Evolutionary conservation across 2,888 invertebrate species (phyloP), one percentile per base, ranked within the genome.

Genomic region (Melanostoma mellinum): DNA sequence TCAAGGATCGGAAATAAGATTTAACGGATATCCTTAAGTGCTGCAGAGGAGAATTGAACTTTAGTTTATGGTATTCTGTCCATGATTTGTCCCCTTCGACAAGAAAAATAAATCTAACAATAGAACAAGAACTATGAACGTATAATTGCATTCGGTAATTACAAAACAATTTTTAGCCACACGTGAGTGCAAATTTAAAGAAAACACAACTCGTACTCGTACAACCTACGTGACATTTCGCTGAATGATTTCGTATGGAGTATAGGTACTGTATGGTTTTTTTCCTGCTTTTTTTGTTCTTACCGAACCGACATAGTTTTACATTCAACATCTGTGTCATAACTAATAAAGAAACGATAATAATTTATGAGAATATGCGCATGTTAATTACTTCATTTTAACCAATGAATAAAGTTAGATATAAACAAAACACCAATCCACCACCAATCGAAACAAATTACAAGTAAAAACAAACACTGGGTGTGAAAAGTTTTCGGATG

Each of bases 11-110:
- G 77, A 82, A 77, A 52, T 82, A 52, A 33, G 46, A 56, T 73
- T 58, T 77, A 6, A 77, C 68, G 82, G 82, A 82, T 73, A 63
- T 82, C 77, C 82, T 73, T 8, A 44, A 82, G 76, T 71, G 61
- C 40, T 32, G 46, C 53, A 53, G 53, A 53, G 58, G 60, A 53
- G 53, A 58, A 46, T 36, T 4, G 33, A 58, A 65, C 8, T 20
- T 20, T 20, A 20, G 20, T 20, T 20, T 20, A n/a, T n/a, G 20
- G 20, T 20, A 20, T 20, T 20, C 20, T 20, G 20, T 20, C 20
- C 20, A 20, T 20, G 20, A 20, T 20, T 20, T 20, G 20, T 20
- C 20, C 20, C 20, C 20, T 20, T 20, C 20, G 20, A 33, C 52
- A 35, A 67, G 40, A 42, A 58, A 58, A 58, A 67, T 4, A 40